Evolutionary conservation across 2,113 vertebrate species (phyloP), one percentile per base, ranked within the genome.

Genomic region (Sapajus apella): DNA sequence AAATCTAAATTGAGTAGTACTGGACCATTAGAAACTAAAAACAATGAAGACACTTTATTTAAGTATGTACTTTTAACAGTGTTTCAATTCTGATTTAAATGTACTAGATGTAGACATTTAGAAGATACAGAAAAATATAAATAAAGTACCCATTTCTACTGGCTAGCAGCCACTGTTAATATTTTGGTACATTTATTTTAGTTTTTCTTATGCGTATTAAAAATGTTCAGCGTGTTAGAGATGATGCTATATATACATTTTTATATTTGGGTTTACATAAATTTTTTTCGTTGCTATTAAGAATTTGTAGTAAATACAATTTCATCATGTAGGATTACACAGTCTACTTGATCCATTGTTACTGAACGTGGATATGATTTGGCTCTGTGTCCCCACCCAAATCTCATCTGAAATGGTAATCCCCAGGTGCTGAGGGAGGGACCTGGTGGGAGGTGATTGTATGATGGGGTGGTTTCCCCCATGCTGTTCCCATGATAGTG

Each of bases 131-230:
- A 90, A 89, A 68, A 84, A 35, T 35, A 20, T 70, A 82, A 81
- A n/a, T 87, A 75, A 90, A n/a, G 90, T 35, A 64, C 18, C 32
- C 43, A 81, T 56, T 56, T 64, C 23, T 72, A 66, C 7, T 90
- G 52, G 75, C 50, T 77, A 35, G 14, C 5, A 72, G 77, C 23
- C 43, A 66, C 30, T 90, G 6, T 83, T 87, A 92, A n/a, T 90
- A 90, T 90, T 89, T 79, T 96, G 43, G 47, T 96, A 20, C 55
- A 6, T 40, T 86, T 94, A 80, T 61, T 95, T 96, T 64, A 73
- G 4, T 79, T 66, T 96, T 88, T 93, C 13, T 18, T 27, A 21
- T 75, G 45, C 32, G 12, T 96, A 37, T 76, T 95, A 79, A 84
- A 35, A 58, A 95, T 70, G 61, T 89, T 87, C 20, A 76, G 45